These are phyloP conservation scores for Agonopterix arenella DNA, from an alignment of 2,888 invertebrate species.

Conservation along the genomic window DNA sequence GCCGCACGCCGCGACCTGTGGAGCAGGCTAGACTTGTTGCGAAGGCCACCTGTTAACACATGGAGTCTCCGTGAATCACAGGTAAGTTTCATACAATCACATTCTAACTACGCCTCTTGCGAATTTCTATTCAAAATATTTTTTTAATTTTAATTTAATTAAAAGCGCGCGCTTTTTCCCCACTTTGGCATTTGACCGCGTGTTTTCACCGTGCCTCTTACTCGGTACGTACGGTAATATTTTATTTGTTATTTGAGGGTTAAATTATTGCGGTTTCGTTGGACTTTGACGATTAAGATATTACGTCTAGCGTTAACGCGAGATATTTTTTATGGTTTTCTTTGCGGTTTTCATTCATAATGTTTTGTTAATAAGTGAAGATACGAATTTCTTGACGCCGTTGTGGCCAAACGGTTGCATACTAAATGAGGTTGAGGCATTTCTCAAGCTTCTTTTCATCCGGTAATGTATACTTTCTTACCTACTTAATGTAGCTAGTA, in stretches of 20 bases:
- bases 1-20: slow-evolving; percentile 26
- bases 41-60: slow-evolving; percentile 66
- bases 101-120: slow-evolving; percentile 8
- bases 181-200: slow-evolving; percentile 12
- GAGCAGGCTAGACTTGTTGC: slow-evolving; percentile 62
- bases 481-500: too few relatives aligned
- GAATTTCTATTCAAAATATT: slow-evolving; percentile 6
- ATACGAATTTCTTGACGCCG: too few relatives aligned
- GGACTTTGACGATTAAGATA: slow-evolving; percentile 1
- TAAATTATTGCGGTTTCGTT: slow-evolving; percentile 6
- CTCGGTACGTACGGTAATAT: slow-evolving; percentile 13
- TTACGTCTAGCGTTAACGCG: not conserved
- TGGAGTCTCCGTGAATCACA: slow-evolving; percentile 57
- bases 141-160: not conserved
- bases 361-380: not conserved
- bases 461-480: too few relatives aligned
- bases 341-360: not conserved
- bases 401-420: too few relatives aligned
- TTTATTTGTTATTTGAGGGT: slow-evolving; percentile 2
- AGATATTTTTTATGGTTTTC: not conserved
- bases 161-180: slow-evolving; percentile 13
- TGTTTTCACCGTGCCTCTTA: slow-evolving; percentile 15
- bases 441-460: too few relatives aligned
- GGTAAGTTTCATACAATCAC: slow-evolving; percentile 40
- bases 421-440: too few relatives aligned